These are phyloP conservation scores for Sander vitreus DNA, from an alignment of 2,113 vertebrate species.

Conservation along the genomic window DNA sequence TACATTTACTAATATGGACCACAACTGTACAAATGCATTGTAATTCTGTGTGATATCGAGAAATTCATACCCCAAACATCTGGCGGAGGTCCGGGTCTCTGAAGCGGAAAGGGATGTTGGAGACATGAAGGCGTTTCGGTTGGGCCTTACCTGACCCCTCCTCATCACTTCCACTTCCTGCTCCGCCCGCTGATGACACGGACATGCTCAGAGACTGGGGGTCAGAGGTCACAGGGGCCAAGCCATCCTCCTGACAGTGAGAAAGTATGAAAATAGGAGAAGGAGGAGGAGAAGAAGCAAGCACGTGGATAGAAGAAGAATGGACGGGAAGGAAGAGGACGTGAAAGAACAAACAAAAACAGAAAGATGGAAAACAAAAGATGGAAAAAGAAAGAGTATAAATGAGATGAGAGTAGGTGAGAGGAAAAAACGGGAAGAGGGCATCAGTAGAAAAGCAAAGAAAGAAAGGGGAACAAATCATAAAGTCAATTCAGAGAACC, in stretches of 20 bases:
- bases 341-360: conserved; percentile 42
- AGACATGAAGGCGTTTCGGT: conserved; percentile 87
- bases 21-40: background rate
- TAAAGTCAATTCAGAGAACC: conserved; percentile 38
- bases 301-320: conserved; percentile 28
- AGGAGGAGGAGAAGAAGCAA: conserved; percentile 22
- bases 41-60: background rate
- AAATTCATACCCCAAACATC: conserved; percentile 86
- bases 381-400: conserved; percentile 47
- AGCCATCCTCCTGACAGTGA: conserved; percentile 79
- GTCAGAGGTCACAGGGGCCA: conserved; percentile 82
- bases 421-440: conserved; percentile 47
- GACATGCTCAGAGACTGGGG: conserved; percentile 80
- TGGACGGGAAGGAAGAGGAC: conserved; percentile 31
- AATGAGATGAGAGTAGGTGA: conserved; percentile 50
- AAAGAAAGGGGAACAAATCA: conserved; percentile 41
- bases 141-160: conserved; percentile 84
- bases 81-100: conserved; percentile 88
- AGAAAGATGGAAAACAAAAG: conserved; percentile 52
- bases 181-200: conserved; percentile 74
- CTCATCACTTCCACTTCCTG: conserved; percentile 81
- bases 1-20: background rate
- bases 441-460: conserved; percentile 62
- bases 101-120: conserved; percentile 89
- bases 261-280: conserved; percentile 31